Base-by-base conservation (phyloP, 2,888 invertebrate species). In the Cistogaster globosa region DNA sequence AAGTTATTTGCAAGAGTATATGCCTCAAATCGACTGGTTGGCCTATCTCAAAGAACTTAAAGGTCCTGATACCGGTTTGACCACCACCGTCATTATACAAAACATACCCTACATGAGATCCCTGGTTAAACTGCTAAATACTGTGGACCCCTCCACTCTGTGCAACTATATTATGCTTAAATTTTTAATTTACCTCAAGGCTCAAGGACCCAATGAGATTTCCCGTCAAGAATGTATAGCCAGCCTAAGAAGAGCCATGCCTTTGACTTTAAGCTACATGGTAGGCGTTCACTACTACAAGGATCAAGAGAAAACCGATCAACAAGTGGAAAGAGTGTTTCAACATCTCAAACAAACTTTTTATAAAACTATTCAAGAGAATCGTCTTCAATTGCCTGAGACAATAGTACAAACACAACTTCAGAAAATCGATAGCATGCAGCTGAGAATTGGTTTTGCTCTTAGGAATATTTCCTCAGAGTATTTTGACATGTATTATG, bases 101-200 rank as follows among this genome's bases (percentile, higher is more conserved):
- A 90, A 92, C 75, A 84, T 90, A 32, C 90, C 90, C 3, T 89
- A 89, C 8, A 90, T 92, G 89, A 84, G 89, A 0, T 90, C 89
- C 0, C 38, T 92, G 18, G 88, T 88, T 0, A 87, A 88, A 42
- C 84, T 92, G 14, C 84, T 92, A 26, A 83, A 89, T 3, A 87
- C 86, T 7, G 87, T 90, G 9, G 72, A 86, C 9, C 88, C 88
- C 3, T 87, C 88, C 2, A 89, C 88, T 0, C 67, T 91, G 0
- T 91, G 91, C 86, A 91, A 90, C 71, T 92, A 91, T 57, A 90
- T 92, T 18, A 91, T 92, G 92, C 65, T 92, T 0, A 88, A 89
- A 42, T 89, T 91, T 60, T 87, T 92, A n/a, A 87, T 88, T 0
- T 91, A 88, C 18, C 85, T 92, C 0, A 90, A 91, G 62, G 87